A percentile compares a stretch with the other conserved stretches of the same genome.
These are phyloP conservation scores for Cherax destructor DNA, from an alignment of 1,140 invertebrate genomes.

Conservation along the genomic window DNA sequence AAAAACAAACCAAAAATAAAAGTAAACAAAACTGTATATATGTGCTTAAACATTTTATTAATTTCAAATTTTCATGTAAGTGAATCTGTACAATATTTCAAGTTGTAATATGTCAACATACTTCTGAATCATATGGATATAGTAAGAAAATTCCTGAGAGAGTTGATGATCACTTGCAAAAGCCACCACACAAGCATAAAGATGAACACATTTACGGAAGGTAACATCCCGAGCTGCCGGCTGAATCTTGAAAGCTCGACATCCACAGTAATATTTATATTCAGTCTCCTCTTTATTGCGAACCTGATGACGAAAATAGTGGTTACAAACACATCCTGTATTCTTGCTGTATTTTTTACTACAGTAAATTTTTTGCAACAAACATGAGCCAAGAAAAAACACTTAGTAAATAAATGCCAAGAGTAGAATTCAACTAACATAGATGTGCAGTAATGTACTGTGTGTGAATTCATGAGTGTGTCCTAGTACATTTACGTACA, in stretches of 20 bases:
- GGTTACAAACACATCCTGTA: background rate
- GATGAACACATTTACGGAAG: constrained; percentile 77
- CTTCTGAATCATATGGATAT: constrained; percentile 77
- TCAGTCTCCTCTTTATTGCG: constrained; percentile 73
- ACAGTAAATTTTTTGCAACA: too few relatives aligned
- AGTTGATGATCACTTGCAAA: constrained; percentile 85
- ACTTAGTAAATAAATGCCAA: too few relatives aligned
- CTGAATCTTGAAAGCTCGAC: constrained; percentile 69
- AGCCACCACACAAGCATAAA: constrained; percentile 86
- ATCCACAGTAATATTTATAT: constrained; percentile 72
- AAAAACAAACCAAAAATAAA: too few relatives aligned
- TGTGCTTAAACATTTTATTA: too few relatives aligned
- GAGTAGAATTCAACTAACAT: too few relatives aligned
- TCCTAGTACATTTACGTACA: too few relatives aligned
- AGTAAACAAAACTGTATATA: too few relatives aligned
- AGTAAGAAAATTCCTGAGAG: constrained; percentile 83
- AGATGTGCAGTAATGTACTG: too few relatives aligned
- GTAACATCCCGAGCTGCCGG: constrained; percentile 51
- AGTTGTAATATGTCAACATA: constrained; percentile 25
- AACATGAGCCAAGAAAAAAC: too few relatives aligned
- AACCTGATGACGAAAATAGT: constrained; percentile 69
- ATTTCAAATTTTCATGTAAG: too few relatives aligned
- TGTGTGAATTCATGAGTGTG: too few relatives aligned
- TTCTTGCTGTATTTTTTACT: too few relatives aligned
- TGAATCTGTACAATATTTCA: background rate